Evolutionary conservation across 2,797 vertebrate species (phyloP).

Genomic region (Syncerus caffer): DNA sequence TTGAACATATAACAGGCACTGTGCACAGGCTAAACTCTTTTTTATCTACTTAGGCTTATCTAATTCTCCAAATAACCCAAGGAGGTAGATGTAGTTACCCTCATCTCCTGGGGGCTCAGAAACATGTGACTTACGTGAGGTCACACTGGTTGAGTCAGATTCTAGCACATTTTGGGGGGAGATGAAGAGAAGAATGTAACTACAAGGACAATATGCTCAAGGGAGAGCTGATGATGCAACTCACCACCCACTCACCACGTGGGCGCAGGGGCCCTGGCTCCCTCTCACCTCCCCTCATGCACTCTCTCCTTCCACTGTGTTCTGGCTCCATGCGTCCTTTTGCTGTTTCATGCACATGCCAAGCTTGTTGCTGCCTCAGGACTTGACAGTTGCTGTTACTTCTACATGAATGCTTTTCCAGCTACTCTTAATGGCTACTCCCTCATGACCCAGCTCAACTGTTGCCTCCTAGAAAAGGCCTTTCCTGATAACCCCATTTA

Average conservation of each 20-base stretch:
- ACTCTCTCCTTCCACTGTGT: not conserved
- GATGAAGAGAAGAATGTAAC: not conserved
- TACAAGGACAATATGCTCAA: not conserved
- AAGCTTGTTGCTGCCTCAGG: not conserved
- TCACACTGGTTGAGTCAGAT: not conserved
- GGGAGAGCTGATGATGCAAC: not conserved
- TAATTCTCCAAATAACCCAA: not conserved
- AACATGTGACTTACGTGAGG: not conserved
- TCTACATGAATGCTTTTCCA: not conserved
- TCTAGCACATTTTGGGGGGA: not conserved
- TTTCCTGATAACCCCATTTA: not conserved
- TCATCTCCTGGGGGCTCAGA: not conserved
- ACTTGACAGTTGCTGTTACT: not conserved
- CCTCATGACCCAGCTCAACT: not conserved
- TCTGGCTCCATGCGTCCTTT: not conserved
- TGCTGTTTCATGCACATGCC: not conserved
- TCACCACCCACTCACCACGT: not conserved
- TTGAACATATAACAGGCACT: not conserved
- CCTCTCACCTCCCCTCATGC: not conserved
- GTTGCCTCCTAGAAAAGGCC: not conserved
- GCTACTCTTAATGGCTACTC: not conserved
- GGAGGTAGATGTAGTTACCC: not conserved
- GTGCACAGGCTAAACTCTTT: not conserved
- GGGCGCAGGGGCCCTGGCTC: not conserved
- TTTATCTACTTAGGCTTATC: not conserved